Base-by-base conservation (phyloP, 2,888 invertebrate genomes). In the Tenthredo scrophulariae region DNA sequence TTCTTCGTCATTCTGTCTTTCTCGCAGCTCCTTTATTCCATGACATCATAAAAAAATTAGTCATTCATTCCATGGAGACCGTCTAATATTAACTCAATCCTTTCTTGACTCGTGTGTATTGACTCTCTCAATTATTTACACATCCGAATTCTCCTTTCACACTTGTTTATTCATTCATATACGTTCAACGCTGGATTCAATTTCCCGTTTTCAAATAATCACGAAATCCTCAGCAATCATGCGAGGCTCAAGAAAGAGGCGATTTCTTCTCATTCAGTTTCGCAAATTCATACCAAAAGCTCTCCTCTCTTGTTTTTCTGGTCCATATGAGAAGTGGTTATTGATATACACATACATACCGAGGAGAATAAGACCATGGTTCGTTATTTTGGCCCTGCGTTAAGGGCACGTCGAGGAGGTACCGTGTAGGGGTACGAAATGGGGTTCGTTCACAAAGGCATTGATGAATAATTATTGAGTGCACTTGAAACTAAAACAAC, bases 391-490 rank as follows among this genome's bases (percentile, higher is more conserved):
- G 67, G 67, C 67, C 67, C 18, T 18, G 18, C 33, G 67, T 33
- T 18, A 33, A 67, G 67, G 67, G 67, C 26, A 67, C 18, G 13
- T 33, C 33, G 33, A 29, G 67, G 13, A 67, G 7, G 62, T 26
- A 62, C 26, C 37, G 7, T 33, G 37, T 10, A 54, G 58, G 54
- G 58, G 33, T 54, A 58, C 54, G 40, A 77, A 54, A 74, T 40
- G 26, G 77, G 77, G 33, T 54, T 33, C 54, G 77, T 10, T 87
- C 86, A 90, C 89, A 91, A 91, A 91, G 88, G 89, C 88, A 89
- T 88, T 89, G 90, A 91, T 92, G 91, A 92, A 92, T 92, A 92
- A 92, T 91, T 91, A 92, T 92, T 88, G 87, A 89, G 88, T 77
- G 91, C 90, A 88, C 90, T 90, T 89, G 87, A 90, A 91, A 90